Evolutionary conservation across 1,140 invertebrate genomes (phyloP), one percentile per base, ranked within the genome.

Genomic region (Pissodes strobi): DNA sequence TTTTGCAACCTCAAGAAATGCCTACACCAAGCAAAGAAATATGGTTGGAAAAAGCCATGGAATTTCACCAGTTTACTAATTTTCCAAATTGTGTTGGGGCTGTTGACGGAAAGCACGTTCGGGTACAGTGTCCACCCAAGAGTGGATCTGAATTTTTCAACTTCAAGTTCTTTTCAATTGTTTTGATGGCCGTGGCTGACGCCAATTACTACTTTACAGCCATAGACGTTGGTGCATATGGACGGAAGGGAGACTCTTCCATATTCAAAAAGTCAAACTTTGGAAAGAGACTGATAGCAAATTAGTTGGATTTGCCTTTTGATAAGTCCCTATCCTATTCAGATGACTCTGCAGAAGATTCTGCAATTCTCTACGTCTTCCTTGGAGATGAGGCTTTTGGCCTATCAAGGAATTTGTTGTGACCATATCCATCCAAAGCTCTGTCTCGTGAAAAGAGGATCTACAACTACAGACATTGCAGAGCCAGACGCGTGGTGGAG

Each of bases 211-310:
- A 52, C 3, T 52, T 52, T 30, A n/a, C 9, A 51, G 74, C 69
- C 39, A 67, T 82, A 30, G 77, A 83, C 66, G 74, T 83, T 10
- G 80, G 80, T 30, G 69, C 74, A 2, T 78, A 78, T 71, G 76
- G 79, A 30, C 77, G 75, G 53, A 68, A 73, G 27, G 72, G 73
- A 52, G 80, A 81, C 64, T 73, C 72, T 37, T 57, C 69, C 21
- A 69, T 79, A 49, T 81, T 79, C 56, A 67, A 74, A 71, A 52
- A 75, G 6, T 59, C 63, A 39, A 21, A 10, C 51, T 70, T 78
- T 17, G 72, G 61, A 45, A 51, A 72, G 62, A 67, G 38, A 53
- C 22, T 76, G 55, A 21, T 56, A 67, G 67, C 64, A 17, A 27
- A 58, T 59, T 56, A 46, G 18, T 61, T 72, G 25, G 45, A 69